phyloP scores from a whole-genome alignment of 2,888 invertebrate species.

The Odontocolon sp. region DNA sequence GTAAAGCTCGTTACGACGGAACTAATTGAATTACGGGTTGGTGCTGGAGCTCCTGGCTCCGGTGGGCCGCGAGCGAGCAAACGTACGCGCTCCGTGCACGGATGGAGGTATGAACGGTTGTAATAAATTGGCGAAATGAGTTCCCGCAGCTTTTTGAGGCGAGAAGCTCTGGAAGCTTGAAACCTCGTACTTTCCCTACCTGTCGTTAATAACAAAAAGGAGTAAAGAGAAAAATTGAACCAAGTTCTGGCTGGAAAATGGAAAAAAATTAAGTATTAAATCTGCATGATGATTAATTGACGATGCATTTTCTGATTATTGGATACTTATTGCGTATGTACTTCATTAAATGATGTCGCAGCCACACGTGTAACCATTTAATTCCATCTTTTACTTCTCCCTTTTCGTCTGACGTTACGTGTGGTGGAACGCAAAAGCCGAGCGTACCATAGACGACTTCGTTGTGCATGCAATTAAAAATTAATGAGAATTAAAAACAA shows the following conservation, averaged over 20 bases:
- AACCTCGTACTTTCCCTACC: not conserved
- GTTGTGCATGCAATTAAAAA: constrained; percentile 43
- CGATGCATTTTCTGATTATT: not conserved
- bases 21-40: constrained; percentile 50
- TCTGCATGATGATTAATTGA: constrained; percentile 7
- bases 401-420: not conserved
- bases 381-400: not conserved
- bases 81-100: constrained; percentile 17
- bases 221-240: not conserved
- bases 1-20: constrained; percentile 44
- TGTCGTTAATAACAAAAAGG: constrained; percentile 28
- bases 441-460: constrained; percentile 10
- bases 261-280: constrained; percentile 10
- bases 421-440: not conserved
- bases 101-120: constrained; percentile 16
- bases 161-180: constrained; percentile 2
- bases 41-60: not conserved
- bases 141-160: constrained; percentile 46
- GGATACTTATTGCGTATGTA: not conserved
- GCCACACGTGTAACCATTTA: not conserved
- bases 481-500: constrained; percentile 66
- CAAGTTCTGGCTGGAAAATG: not conserved
- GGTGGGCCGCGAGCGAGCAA: constrained; percentile 20
- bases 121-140: constrained; percentile 51
- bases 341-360: not conserved